These are phyloP conservation scores for Falco punctatus DNA, from an alignment of 2,113 vertebrate genomes.

Conservation along the genomic window DNA sequence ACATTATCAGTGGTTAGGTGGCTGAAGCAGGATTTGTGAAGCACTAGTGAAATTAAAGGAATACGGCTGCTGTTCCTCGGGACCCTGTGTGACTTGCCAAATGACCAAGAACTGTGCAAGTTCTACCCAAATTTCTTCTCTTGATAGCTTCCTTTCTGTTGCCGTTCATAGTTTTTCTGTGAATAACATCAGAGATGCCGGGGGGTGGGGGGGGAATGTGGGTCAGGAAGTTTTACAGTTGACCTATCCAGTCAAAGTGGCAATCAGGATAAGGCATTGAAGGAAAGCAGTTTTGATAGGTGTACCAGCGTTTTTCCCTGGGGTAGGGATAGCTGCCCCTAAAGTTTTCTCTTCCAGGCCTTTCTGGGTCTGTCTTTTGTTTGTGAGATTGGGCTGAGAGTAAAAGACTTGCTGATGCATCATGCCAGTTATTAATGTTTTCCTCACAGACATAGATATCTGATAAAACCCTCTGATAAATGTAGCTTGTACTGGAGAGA, in stretches of 20 bases:
- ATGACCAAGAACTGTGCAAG: conserved; percentile 2
- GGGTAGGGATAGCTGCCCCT: background rate
- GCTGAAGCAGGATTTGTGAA: background rate
- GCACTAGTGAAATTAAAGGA: background rate
- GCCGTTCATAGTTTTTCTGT: background rate
- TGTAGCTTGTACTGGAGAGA: background rate
- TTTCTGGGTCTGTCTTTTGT: background rate
- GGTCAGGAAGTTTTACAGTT: background rate
- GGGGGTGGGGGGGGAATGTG: background rate
- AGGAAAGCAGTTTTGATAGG: background rate
- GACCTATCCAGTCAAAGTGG: background rate
- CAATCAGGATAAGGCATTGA: background rate
- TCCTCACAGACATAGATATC: background rate
- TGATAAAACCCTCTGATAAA: background rate
- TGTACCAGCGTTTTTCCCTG: background rate
- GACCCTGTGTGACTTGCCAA: background rate
- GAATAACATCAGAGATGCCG: background rate
- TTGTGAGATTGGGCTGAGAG: background rate
- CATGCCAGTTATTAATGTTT: background rate
- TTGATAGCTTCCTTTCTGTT: background rate
- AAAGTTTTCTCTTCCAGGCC: background rate
- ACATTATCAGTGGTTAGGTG: background rate
- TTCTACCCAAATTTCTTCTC: background rate
- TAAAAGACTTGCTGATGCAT: background rate
- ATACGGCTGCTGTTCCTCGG: background rate